Percentiles rank a stretch among this genome's conserved stretches.
Conservation (phyloP, 2,888 invertebrate species). For the Physocephala rufipes region DNA sequence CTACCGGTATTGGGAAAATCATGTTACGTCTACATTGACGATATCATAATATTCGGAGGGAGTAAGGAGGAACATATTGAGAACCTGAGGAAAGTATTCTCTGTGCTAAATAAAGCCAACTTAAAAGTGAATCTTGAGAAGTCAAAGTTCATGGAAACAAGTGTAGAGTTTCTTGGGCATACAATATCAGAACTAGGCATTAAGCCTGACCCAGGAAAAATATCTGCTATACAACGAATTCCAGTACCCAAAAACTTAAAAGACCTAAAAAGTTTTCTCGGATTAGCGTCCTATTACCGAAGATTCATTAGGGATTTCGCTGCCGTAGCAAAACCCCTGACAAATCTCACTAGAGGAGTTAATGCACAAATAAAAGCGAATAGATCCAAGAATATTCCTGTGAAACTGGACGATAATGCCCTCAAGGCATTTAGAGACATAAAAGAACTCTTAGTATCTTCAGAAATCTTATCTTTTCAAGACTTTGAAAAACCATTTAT, state of each 20-base stretch:
- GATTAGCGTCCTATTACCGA: slow-evolving; percentile 33
- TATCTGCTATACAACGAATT: slow-evolving; percentile 20
- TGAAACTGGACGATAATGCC: slow-evolving; percentile 24
- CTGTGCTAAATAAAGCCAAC: neutral
- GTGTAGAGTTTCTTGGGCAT: slow-evolving; percentile 10
- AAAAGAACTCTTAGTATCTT: slow-evolving; percentile 34
- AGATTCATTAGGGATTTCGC: slow-evolving; percentile 37
- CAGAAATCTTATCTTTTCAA: slow-evolving; percentile 41
- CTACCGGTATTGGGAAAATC: too few relatives aligned
- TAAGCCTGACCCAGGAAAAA: slow-evolving; percentile 24
- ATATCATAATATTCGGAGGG: slow-evolving; percentile 44
- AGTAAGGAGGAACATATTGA: slow-evolving; percentile 32
- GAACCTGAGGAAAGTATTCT: slow-evolving; percentile 39
- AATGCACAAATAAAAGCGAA: slow-evolving; percentile 36
- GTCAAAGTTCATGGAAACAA: neutral
- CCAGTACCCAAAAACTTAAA: slow-evolving; percentile 24
- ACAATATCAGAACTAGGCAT: slow-evolving; percentile 24
- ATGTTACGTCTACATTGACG: too few relatives aligned
- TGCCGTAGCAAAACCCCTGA: slow-evolving; percentile 32
- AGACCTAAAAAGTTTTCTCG: slow-evolving; percentile 35
- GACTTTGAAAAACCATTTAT: slow-evolving; percentile 42
- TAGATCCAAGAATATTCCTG: slow-evolving; percentile 31
- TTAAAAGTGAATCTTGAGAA: neutral
- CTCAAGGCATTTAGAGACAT: slow-evolving; percentile 33
- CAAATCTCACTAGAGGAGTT: slow-evolving; percentile 30